phyloP scores from a whole-genome alignment of 1,140 invertebrate species.

The Harlomillsia oculata region DNA sequence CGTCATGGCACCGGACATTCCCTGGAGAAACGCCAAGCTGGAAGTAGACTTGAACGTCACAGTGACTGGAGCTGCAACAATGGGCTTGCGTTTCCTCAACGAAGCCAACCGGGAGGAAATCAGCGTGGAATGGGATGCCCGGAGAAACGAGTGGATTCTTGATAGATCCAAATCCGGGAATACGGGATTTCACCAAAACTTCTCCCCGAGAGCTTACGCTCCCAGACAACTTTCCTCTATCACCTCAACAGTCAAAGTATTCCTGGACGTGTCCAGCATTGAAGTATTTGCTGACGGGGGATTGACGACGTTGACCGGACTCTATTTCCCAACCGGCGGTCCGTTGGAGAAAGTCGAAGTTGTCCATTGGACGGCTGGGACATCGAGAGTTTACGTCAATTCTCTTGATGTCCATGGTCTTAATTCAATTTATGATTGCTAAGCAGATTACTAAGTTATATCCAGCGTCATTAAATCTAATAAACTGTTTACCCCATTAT shows the following conservation, averaged over 20 bases:
- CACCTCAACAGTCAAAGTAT: conserved; percentile 2
- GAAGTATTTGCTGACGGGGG: conserved; percentile 29
- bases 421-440: conserved; percentile 18
- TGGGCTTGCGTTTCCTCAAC: conserved; percentile 22
- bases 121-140: conserved; percentile 24
- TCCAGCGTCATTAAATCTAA: too few species aligned
- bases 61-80: not conserved
- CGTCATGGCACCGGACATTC: not conserved
- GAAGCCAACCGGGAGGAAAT: conserved; percentile 14
- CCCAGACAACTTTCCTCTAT: not conserved
- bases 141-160: conserved; percentile 2
- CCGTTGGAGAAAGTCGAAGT: conserved; percentile 8
- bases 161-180: conserved; percentile 18
- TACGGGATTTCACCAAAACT: not conserved
- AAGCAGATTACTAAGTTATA: not conserved
- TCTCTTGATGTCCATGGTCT: not conserved
- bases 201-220: not conserved
- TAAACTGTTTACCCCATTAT: too few species aligned
- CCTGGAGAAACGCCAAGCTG: conserved; percentile 11
- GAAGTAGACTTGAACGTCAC: conserved; percentile 13
- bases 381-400: not conserved
- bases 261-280: conserved; percentile 15
- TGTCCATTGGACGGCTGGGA: not conserved
- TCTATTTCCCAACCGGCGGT: conserved; percentile 24
- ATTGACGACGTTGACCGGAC: conserved; percentile 14